Percentiles rank a stretch among this genome's conserved stretches.
Evolutionary conservation across 2,113 vertebrate genomes (phyloP).

Genomic region (Oplegnathus fasciatus): DNA sequence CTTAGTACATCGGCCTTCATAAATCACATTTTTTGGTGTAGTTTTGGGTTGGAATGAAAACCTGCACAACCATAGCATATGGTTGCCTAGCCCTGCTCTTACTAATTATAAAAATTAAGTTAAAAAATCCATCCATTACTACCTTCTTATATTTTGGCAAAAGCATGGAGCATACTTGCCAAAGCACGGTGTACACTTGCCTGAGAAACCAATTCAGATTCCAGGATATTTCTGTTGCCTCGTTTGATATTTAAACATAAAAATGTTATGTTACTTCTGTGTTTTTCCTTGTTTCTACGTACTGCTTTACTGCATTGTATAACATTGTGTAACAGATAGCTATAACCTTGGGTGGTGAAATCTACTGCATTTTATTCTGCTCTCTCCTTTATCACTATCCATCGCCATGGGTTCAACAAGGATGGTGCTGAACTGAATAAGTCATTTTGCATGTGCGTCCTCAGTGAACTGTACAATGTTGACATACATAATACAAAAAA

Average conservation of each 20-base stretch:
- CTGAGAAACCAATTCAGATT: neutral
- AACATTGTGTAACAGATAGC: slow-evolving; percentile 20
- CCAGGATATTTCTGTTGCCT: neutral
- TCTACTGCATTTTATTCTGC: slow-evolving; percentile 33
- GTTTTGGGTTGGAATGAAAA: neutral
- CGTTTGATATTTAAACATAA: neutral
- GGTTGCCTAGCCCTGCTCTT: neutral
- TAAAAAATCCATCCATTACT: neutral
- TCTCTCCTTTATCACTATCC: slow-evolving; percentile 37
- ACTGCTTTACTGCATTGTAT: slow-evolving; percentile 26
- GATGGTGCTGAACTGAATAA: slow-evolving; percentile 56
- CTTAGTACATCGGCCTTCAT: neutral
- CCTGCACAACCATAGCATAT: neutral
- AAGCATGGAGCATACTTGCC: neutral
- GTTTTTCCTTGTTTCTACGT: neutral
- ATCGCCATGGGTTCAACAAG: slow-evolving; percentile 49
- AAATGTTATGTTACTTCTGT: neutral
- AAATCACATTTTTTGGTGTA: neutral
- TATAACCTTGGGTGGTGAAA: slow-evolving; percentile 52
- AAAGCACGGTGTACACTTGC: neutral
- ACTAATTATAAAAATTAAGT: neutral
- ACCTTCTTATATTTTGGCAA: neutral
- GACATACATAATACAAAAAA: slow-evolving; percentile 54
- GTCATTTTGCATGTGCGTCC: slow-evolving; percentile 62
- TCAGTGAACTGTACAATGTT: slow-evolving; percentile 56